Base-by-base conservation (phyloP, 2,888 invertebrate genomes). In the Camptogramma bilineatum region DNA sequence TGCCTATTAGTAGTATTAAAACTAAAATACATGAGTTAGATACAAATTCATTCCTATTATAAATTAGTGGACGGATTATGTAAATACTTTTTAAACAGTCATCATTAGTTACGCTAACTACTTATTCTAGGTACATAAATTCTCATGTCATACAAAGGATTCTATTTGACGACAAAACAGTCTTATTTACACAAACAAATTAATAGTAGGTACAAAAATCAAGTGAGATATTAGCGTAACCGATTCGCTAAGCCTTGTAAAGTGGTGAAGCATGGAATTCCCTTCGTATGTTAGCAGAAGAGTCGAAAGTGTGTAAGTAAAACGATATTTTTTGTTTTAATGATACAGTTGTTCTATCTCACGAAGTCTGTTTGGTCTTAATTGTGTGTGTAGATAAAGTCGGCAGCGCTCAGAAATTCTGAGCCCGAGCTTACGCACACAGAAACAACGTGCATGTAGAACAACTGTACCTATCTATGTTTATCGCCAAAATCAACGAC, bases 61-160 rank as follows among this genome's bases (percentile, higher is more conserved):
- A 52, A 52, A 60, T 52, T 60, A 53, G 52, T 61, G 81, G 83
- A 82, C 76, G 77, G 81, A 74, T 68, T 13, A 44, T 50, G 44
- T 60, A 58, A 44, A 31, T 46, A 21, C 28, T 52, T 44, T 53
- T 13, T 39, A 48, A 48, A 64, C 54, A 55, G 51, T 52, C 54
- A 46, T 1, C 10, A 31, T 34, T 44, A 19, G 13, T 42, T 39
- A 50, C 18, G 28, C 34, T 54, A 64, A 34, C 16, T 44, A 59
- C 39, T 28, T 13, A 39, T 24, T 44, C 13, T 31, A 59, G 52
- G 42, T 52, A 62, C 24, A 57, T 52, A 53, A 47, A 53, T 46
- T 54, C 9, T 52, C n/a, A 46, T 39, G 16, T 44, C 16, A 34
- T 10, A 39, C 4, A 39, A 17, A 47, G 39, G 24, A 39, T 21